A percentile compares a stretch with the other conserved stretches of the same genome.
phyloP scores from a whole-genome alignment of 2,888 invertebrate species.

The Pogonocherus hispidulus region DNA sequence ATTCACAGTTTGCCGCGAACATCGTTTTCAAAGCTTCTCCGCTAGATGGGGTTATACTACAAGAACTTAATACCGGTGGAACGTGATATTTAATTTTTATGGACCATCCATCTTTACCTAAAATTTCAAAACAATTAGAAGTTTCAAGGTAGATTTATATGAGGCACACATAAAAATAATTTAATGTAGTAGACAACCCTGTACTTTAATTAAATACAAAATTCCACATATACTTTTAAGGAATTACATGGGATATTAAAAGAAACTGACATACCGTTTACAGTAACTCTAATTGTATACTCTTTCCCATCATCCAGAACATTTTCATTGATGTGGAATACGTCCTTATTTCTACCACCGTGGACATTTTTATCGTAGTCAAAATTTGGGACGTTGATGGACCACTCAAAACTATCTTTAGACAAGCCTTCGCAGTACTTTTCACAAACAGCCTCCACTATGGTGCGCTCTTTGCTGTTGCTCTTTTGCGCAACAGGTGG shows the following conservation, averaged over 20 bases:
- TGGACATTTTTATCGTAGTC: neutral
- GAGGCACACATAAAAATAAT: too few relatives aligned
- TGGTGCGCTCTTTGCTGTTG: neutral
- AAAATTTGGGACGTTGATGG: neutral
- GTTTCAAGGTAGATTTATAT: too few relatives aligned
- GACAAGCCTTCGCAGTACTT: neutral
- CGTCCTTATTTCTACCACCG: neutral
- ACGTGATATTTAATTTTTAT: neutral
- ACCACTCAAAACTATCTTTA: neutral
- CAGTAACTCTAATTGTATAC: too few relatives aligned
- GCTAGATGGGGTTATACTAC: neutral
- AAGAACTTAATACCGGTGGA: neutral
- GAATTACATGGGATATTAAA: too few relatives aligned
- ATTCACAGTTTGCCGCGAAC: neutral
- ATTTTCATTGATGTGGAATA: neutral
- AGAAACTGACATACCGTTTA: too few relatives aligned
- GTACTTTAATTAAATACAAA: too few relatives aligned
- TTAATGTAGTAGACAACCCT: too few relatives aligned
- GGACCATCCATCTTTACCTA: neutral
- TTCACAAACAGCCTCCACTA: neutral
- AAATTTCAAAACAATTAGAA: too few relatives aligned
- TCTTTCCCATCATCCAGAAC: neutral
- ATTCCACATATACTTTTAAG: too few relatives aligned
- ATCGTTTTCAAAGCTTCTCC: neutral
- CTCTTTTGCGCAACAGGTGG: neutral